A percentile compares a stretch with the other conserved stretches of the same genome.
phyloP scores from a whole-genome alignment of 1,140 invertebrate genomes.

The Cotesia glomerata region DNA sequence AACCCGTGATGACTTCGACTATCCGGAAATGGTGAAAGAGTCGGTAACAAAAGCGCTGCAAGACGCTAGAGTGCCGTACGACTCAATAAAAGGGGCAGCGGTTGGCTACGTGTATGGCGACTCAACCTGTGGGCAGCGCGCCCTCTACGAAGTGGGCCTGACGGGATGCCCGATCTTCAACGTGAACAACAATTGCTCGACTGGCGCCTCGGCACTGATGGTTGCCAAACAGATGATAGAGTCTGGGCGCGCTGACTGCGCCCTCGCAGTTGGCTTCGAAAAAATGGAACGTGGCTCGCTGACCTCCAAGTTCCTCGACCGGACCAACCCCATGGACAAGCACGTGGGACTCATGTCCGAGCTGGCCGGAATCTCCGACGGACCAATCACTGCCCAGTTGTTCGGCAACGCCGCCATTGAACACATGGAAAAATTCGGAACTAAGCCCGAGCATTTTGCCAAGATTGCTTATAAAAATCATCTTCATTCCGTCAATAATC shows the following conservation, averaged over 20 bases:
- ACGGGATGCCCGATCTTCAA: constrained; percentile 98
- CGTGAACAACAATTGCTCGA: constrained; percentile 98
- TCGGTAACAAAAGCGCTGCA: constrained; percentile 86
- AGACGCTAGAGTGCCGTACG: constrained; percentile 85
- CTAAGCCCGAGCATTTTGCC: constrained; percentile 90
- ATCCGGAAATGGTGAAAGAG: constrained; percentile 94
- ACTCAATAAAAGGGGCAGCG: constrained; percentile 84
- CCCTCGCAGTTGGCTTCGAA: constrained; percentile 94
- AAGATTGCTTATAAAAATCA: constrained; percentile 99
- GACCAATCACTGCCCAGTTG: constrained; percentile 91
- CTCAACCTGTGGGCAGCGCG: constrained; percentile 94
- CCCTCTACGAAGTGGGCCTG: constrained; percentile 93
- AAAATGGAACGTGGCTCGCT: constrained; percentile 97
- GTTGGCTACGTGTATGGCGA: constrained; percentile 97
- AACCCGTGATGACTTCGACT: constrained; percentile 80
- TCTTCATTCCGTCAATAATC: constrained; percentile 95
- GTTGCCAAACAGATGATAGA: constrained; percentile 91
- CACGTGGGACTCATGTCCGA: constrained; percentile 89
- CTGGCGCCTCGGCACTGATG: constrained; percentile 90
- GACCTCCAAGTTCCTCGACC: constrained; percentile 79
- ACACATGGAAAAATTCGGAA: constrained; percentile 97
- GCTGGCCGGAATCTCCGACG: constrained; percentile 71
- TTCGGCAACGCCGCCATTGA: constrained; percentile 96
- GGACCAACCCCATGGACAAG: constrained; percentile 92
- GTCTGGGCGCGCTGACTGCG: constrained; percentile 83